phyloP scores from a whole-genome alignment of 30 jellyfish, hydroid and myxozoan genomes.

The Pseudorhiza aurosa region DNA sequence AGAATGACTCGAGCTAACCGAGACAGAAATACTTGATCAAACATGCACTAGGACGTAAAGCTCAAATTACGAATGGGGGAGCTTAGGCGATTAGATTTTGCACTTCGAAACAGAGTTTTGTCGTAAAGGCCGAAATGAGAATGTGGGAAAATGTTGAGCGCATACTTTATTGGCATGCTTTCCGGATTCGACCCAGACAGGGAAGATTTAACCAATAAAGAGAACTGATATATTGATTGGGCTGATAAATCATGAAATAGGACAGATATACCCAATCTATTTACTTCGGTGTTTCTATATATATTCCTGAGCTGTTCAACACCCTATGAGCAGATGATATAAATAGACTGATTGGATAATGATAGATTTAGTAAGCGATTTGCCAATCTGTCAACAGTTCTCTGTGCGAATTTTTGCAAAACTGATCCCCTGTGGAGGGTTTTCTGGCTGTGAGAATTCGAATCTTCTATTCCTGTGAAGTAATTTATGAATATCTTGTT shows the following conservation, averaged over 20 bases:
- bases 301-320: conserved; percentile 12
- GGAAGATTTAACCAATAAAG: background rate
- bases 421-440: too few species aligned
- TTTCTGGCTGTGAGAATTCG: too few species aligned
- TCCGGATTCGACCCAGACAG: background rate
- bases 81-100: background rate
- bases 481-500: too few species aligned
- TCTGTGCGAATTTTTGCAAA: too few species aligned
- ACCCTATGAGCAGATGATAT: background rate
- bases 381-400: conserved; percentile 52
- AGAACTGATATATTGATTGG: too few species aligned
- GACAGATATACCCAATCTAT: background rate
- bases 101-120: background rate
- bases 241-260: background rate
- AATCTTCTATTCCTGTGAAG: too few species aligned
- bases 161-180: background rate
- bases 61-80: background rate
- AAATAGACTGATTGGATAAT: background rate
- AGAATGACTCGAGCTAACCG: background rate
- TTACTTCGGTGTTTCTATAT: conserved; percentile 14
- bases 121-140: background rate
- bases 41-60: background rate
- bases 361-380: conserved; percentile 14
- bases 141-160: conserved; percentile 4
- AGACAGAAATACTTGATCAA: background rate